Evolutionary conservation across 2,113 vertebrate species (phyloP).

Genomic region (Uropsilus gracilis): DNA sequence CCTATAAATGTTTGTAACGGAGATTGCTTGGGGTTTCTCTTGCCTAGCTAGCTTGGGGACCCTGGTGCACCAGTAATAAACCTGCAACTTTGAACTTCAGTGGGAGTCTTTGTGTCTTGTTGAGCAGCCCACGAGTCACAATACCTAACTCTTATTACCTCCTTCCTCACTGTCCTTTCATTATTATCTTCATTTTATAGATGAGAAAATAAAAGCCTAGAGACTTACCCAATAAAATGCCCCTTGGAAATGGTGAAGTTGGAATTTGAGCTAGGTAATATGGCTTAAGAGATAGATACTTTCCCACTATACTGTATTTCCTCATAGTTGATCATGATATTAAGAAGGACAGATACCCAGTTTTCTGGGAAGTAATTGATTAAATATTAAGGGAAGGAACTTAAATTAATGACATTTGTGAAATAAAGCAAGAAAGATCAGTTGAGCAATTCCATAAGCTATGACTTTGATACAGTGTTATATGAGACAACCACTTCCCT

Average conservation of each 20-base stretch:
- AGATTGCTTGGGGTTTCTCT: no score
- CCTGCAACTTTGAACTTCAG: no score
- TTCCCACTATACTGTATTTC: neutral
- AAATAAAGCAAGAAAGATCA: neutral
- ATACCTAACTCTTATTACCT: no score
- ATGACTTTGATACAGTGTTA: neutral
- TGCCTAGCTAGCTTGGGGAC: no score
- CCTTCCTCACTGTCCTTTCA: no score
- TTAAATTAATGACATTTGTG: neutral
- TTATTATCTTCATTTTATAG: conserved; percentile 16
- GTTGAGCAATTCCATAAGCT: neutral
- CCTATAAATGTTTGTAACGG: no score
- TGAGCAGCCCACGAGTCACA: no score
- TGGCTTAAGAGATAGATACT: neutral
- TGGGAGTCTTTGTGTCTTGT: no score
- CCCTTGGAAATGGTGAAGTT: neutral
- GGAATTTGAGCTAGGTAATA: neutral
- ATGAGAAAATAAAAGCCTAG: neutral
- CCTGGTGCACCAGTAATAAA: no score
- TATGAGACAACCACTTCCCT: neutral
- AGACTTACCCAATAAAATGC: conserved; percentile 12
- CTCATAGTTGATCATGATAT: neutral
- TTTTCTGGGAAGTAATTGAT: neutral
- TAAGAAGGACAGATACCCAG: neutral
- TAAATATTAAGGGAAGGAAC: neutral